Percentiles rank a stretch among this genome's conserved stretches.
phyloP scores from a whole-genome alignment of 2,113 vertebrate genomes.

The Bufo bufo region DNA sequence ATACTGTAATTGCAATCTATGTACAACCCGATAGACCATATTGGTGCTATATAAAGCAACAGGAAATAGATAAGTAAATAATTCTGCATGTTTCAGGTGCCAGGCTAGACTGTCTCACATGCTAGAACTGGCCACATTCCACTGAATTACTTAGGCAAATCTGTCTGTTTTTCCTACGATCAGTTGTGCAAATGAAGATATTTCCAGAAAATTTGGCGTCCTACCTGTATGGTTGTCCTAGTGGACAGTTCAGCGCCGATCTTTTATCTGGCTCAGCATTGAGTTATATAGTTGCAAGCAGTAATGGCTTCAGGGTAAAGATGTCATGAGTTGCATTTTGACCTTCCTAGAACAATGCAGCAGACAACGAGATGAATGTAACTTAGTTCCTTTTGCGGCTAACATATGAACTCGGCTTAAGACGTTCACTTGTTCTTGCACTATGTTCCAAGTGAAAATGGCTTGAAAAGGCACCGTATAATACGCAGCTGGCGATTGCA shows the following conservation, averaged over 20 bases:
- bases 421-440: constrained; percentile 7
- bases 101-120: background rate
- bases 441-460: background rate
- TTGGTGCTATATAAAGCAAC: too few species aligned
- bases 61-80: background rate
- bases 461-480: constrained; percentile 4
- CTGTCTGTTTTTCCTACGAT: background rate
- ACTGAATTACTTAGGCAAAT: background rate
- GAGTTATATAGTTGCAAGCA: background rate
- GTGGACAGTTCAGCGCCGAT: background rate
- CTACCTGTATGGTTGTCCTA: background rate
- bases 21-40: too few species aligned
- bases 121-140: background rate
- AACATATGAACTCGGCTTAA: background rate
- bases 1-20: too few species aligned
- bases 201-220: background rate
- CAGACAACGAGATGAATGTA: background rate
- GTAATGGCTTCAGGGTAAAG: too few species aligned
- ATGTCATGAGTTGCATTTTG: background rate
- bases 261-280: background rate
- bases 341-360: background rate
- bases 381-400: background rate
- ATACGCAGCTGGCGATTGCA: background rate
- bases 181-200: background rate
- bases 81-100: background rate